phyloP scores from a whole-genome alignment of 2,888 invertebrate genomes.

The Drosophila acutilabella region DNA sequence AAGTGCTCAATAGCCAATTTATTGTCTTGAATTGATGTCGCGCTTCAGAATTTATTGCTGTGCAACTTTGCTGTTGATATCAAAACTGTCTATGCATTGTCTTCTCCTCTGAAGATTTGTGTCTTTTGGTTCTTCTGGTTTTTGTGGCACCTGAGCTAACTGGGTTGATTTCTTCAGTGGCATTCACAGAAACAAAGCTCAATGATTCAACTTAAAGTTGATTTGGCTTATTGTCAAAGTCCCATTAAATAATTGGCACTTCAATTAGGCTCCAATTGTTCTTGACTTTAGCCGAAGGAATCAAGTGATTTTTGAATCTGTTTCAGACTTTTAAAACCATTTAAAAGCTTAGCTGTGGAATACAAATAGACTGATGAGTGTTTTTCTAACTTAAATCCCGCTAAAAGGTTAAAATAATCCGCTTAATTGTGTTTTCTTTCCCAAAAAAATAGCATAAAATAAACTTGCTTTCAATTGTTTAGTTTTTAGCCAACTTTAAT shows the following conservation, averaged over 20 bases:
- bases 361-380: too few species aligned
- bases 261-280: slow-evolving; percentile 17
- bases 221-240: neutral
- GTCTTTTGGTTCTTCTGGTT: slow-evolving; percentile 36
- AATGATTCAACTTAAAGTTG: slow-evolving; percentile 6
- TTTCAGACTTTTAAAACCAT: too few species aligned
- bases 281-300: neutral
- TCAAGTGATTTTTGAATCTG: too few species aligned
- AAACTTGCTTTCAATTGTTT: neutral
- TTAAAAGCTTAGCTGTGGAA: too few species aligned
- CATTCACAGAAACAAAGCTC: slow-evolving; percentile 21
- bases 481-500: neutral
- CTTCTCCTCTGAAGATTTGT: slow-evolving; percentile 35
- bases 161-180: slow-evolving; percentile 58
- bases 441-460: too few species aligned
- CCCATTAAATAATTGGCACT: slow-evolving; percentile 7
- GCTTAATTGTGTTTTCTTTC: too few species aligned
- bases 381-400: too few species aligned
- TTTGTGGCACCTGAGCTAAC: slow-evolving; percentile 47
- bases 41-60: slow-evolving; percentile 57
- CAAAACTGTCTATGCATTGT: slow-evolving; percentile 39
- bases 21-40: slow-evolving; percentile 72
- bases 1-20: slow-evolving; percentile 65
- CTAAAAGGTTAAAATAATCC: too few species aligned
- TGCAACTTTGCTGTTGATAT: slow-evolving; percentile 21